These are phyloP conservation scores for Sylvia borin DNA, from an alignment of 2,797 vertebrate species.

Conservation along the genomic window DNA sequence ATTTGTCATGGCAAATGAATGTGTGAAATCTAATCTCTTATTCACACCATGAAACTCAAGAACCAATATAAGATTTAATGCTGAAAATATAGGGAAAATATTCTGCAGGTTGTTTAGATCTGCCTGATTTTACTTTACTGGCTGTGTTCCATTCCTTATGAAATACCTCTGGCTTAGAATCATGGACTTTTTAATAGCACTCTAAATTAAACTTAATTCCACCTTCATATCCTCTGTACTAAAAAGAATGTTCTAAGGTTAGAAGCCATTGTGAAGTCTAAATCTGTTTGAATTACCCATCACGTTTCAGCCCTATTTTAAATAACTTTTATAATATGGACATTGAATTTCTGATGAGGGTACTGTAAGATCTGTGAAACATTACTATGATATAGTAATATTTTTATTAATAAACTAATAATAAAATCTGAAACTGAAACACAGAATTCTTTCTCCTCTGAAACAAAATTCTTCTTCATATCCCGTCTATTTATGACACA, in stretches of 20 bases:
- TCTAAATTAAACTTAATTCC: constrained; percentile 31
- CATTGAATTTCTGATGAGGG: neutral
- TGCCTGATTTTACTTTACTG: neutral
- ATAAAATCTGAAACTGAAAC: neutral
- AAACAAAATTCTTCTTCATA: neutral
- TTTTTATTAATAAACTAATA: neutral
- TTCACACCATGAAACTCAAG: neutral
- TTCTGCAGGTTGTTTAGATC: neutral
- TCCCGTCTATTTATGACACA: neutral
- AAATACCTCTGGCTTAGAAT: neutral
- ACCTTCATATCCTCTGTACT: neutral
- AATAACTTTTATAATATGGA: neutral
- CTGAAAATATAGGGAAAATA: neutral
- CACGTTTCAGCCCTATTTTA: neutral
- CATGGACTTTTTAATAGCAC: neutral
- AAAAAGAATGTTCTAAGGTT: neutral
- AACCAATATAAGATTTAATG: neutral
- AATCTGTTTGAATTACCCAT: neutral
- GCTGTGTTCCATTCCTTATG: neutral
- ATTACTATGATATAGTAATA: neutral
- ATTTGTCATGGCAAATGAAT: neutral
- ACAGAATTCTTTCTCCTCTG: neutral
- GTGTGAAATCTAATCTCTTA: neutral
- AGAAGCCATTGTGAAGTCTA: constrained; percentile 3
- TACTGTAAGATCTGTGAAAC: neutral